Evolutionary conservation across 2,113 vertebrate genomes (phyloP).

Genomic region (Miniopterus natalensis): DNA sequence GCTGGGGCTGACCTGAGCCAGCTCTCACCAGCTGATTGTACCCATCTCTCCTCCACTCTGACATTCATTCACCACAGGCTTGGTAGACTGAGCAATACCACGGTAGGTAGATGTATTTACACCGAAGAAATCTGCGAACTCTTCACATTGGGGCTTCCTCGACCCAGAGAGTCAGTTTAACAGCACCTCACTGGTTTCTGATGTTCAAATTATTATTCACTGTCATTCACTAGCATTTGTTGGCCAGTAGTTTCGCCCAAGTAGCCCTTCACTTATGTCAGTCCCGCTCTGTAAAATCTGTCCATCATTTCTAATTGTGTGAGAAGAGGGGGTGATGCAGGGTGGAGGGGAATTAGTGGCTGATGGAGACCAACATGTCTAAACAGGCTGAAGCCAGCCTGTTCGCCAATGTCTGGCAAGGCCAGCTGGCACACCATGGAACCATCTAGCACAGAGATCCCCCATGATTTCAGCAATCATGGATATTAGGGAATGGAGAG

Average conservation of each 20-base stretch:
- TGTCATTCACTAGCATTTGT: background rate
- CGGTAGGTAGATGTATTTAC: background rate
- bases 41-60: background rate
- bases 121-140: background rate
- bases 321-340: background rate
- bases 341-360: background rate
- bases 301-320: background rate
- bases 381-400: background rate
- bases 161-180: background rate
- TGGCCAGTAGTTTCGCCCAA: background rate
- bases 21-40: background rate
- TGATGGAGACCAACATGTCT: background rate
- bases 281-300: background rate
- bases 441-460: background rate
- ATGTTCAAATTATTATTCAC: background rate
- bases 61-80: background rate
- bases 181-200: background rate
- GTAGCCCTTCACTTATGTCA: background rate
- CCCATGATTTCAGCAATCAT: background rate
- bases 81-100: background rate
- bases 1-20: background rate
- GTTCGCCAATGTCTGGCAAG: background rate
- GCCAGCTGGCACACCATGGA: background rate
- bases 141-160: rapidly evolving
- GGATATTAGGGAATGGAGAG: background rate